phyloP scores from a whole-genome alignment of 1,140 invertebrate genomes.

The Drosophila lacteicornis region DNA sequence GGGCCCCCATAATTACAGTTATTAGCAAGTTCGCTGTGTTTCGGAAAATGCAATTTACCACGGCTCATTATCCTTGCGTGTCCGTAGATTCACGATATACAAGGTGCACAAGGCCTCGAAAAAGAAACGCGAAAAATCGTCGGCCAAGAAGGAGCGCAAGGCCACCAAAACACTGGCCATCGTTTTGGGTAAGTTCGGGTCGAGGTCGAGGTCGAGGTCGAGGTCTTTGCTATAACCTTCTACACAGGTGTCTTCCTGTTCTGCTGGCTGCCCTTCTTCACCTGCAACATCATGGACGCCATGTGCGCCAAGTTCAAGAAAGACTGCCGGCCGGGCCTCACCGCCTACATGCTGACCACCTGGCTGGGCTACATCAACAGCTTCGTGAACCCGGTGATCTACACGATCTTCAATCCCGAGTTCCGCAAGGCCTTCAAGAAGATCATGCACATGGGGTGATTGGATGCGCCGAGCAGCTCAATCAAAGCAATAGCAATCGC shows the following conservation, averaged over 20 bases:
- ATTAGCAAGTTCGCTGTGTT: conserved; percentile 39
- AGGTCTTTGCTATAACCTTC: background rate
- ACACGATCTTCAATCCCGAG: conserved; percentile 99
- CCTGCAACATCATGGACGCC: conserved; percentile 98
- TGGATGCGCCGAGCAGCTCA: conserved; percentile 23
- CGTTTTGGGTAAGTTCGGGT: conserved; percentile 94
- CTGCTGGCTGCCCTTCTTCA: conserved; percentile 99
- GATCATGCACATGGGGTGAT: conserved; percentile 90
- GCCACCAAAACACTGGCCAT: conserved; percentile 99
- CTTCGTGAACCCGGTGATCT: conserved; percentile 99
- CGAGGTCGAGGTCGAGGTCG: background rate
- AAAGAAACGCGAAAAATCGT: conserved; percentile 97
- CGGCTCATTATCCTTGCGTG: conserved; percentile 66
- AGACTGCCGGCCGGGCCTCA: conserved; percentile 93
- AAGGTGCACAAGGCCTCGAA: conserved; percentile 97
- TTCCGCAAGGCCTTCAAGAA: conserved; percentile 99
- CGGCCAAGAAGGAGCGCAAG: conserved; percentile 97
- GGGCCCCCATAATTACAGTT: conserved; percentile 59
- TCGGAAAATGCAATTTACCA: conserved; percentile 46
- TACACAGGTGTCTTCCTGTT: conserved; percentile 94
- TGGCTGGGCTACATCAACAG: conserved; percentile 99
- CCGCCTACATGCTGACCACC: conserved; percentile 96
- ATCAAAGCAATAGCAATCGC: background rate
- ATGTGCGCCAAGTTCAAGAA: conserved; percentile 93
- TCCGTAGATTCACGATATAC: conserved; percentile 93